Percentiles rank a stretch among this genome's conserved stretches.
Conservation (phyloP, 2,888 invertebrate species). For the Dugesia japonica region DNA sequence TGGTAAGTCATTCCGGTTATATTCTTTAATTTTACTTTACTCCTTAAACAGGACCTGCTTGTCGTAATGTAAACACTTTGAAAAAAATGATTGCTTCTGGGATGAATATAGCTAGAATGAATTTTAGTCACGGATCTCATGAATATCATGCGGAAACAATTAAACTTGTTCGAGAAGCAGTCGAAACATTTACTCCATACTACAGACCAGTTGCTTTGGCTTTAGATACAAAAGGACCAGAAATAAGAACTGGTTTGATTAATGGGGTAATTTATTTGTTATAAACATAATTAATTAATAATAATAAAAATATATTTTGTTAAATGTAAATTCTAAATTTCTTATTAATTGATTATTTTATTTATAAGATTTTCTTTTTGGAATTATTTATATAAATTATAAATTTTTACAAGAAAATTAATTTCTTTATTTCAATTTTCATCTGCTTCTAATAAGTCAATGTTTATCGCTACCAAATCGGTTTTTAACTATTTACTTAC, state of each 20-base stretch:
- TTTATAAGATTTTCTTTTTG: no score
- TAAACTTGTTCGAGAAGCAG: constrained; percentile 68
- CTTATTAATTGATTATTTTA: no score
- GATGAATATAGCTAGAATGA: constrained; percentile 85
- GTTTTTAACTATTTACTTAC: no score
- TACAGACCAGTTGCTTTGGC: constrained; percentile 73
- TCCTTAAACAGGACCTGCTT: constrained; percentile 41
- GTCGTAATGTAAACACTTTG: constrained; percentile 54
- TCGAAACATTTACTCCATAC: constrained; percentile 48
- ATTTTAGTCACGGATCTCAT: constrained; percentile 84
- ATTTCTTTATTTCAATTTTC: no score
- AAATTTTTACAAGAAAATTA: no score
- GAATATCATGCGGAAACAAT: constrained; percentile 68
- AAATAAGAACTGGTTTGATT: constrained; percentile 83
- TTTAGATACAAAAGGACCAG: constrained; percentile 90
- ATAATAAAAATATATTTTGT: constrained; percentile 51
- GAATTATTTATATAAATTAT: no score
- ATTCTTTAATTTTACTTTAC: neutral
- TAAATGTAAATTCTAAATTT: neutral
- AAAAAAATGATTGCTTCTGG: constrained; percentile 87
- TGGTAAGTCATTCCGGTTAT: constrained; percentile 53
- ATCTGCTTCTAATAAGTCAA: no score
- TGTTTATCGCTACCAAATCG: no score
- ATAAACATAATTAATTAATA: no score
- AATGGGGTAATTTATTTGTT: constrained; percentile 58